Base-by-base conservation (phyloP, 2,797 vertebrate genomes). In the Anguilla obscura region DNA sequence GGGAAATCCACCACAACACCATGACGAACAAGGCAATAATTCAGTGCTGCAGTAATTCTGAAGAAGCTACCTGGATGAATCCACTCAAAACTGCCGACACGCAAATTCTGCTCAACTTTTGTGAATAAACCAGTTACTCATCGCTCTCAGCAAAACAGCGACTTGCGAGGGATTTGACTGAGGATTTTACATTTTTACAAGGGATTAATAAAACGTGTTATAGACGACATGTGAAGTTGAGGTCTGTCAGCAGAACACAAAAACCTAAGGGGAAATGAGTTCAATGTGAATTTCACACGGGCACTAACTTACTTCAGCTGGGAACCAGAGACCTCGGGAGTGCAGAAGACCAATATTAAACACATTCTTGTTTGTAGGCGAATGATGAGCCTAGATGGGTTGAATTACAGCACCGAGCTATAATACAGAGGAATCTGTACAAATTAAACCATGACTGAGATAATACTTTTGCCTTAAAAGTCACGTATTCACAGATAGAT, bases 171-270 rank as follows among this genome's bases (percentile, higher is more conserved):
- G 33, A 79, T 79, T 45, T 33, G 12, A 79, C 33, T 79, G 33
- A 18, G 74, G 33, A 36, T 45, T 79, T 79, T 45, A 18, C 36
- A 40, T 79, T 79, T 79, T 79, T 4, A 79, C 1, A 40, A 79
- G 36, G 71, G 74, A 79, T 79, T 79, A 79, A 45, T 79, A 40
- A 74, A 79, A 79, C 40, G 74, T 79, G 5, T 40, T 79, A 33
- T 3, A 40, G 36, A 40, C 16, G 8, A 74, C 3, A 14, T 12
- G 27, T 33, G 33, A 79, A 79, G 74, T 36, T 40, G 74, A 79
- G 74, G 30, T 74, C 71, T 79, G 74, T 79, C 74, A 79, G 12
- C 74, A 79, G 14, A 79, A 76, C 14, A 76, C 12, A 4, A 76
- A 14, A 14, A 76, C 71, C 30, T 33, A 24, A 27, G 33, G 33